Percentiles rank a stretch among this genome's conserved stretches.
Evolutionary conservation across 2,888 invertebrate species (phyloP).

Genomic region (Anthrax anthrax): DNA sequence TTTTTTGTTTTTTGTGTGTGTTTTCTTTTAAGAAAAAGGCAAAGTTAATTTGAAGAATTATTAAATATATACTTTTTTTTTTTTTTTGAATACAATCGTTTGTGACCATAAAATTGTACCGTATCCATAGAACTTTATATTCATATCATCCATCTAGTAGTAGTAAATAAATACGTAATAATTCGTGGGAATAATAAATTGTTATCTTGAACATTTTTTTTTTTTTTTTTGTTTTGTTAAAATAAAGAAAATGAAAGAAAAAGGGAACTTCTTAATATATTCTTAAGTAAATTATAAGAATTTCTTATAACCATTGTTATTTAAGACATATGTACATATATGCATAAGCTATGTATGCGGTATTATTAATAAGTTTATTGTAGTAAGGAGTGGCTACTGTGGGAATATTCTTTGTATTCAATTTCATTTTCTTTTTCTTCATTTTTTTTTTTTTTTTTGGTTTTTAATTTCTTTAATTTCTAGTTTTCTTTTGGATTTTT

Average conservation of each 20-base stretch:
- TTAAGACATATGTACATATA: no score
- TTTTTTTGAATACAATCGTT: neutral
- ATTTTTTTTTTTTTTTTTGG: neutral
- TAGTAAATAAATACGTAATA: neutral
- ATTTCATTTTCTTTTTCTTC: neutral
- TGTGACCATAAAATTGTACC: neutral
- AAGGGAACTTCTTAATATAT: neutral
- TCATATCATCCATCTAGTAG: no score
- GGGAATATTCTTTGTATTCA: neutral
- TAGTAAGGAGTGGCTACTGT: neutral
- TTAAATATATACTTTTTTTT: no score
- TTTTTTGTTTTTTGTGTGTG: no score
- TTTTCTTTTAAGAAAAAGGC: no score
- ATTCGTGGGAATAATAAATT: neutral
- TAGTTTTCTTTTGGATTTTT: no score
- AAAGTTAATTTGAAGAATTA: no score
- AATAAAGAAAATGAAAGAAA: neutral
- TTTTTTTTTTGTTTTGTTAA: no score
- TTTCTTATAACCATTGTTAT: neutral
- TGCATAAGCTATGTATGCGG: no score
- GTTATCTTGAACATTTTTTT: neutral
- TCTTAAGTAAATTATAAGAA: neutral
- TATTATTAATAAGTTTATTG: neutral
- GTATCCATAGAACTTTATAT: no score
- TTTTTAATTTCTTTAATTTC: neutral